Evolutionary conservation across 2,888 invertebrate species (phyloP).

Genomic region (Buathra laborator): DNA sequence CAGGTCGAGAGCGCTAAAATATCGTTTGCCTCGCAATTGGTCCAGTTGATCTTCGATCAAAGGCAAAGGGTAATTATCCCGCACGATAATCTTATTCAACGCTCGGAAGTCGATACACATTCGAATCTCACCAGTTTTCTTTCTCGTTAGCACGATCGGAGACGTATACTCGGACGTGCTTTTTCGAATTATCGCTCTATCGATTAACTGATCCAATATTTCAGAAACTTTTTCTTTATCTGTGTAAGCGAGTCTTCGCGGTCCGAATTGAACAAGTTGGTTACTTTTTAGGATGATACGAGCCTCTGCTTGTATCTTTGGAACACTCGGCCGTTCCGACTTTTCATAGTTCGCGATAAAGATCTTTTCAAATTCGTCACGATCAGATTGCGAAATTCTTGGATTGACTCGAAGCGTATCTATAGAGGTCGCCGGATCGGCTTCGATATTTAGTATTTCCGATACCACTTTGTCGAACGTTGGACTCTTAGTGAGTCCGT

Average conservation of each 20-base stretch:
- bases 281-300: neutral
- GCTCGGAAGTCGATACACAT: constrained; percentile 64
- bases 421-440: neutral
- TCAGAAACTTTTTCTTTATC: constrained; percentile 41
- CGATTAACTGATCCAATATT: constrained; percentile 66
- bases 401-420: constrained; percentile 18
- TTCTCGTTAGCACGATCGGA: constrained; percentile 62
- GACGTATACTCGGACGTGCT: constrained; percentile 65
- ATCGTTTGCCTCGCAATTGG: constrained; percentile 16
- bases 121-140: constrained; percentile 57
- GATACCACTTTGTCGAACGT: constrained; percentile 33
- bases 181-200: constrained; percentile 65
- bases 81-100: constrained; percentile 54
- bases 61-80: constrained; percentile 65
- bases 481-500: constrained; percentile 48
- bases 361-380: neutral
- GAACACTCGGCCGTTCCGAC: constrained; percentile 16
- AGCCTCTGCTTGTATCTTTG: constrained; percentile 30
- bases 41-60: constrained; percentile 68
- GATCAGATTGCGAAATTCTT: neutral
- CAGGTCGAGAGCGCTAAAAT: no score
- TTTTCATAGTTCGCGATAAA: constrained; percentile 23
- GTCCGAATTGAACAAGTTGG: constrained; percentile 18
- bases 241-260: constrained; percentile 12
- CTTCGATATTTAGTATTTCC: constrained; percentile 42